Conservation (phyloP, 1,140 invertebrate species). For the Dufourea novaeangliae region DNA sequence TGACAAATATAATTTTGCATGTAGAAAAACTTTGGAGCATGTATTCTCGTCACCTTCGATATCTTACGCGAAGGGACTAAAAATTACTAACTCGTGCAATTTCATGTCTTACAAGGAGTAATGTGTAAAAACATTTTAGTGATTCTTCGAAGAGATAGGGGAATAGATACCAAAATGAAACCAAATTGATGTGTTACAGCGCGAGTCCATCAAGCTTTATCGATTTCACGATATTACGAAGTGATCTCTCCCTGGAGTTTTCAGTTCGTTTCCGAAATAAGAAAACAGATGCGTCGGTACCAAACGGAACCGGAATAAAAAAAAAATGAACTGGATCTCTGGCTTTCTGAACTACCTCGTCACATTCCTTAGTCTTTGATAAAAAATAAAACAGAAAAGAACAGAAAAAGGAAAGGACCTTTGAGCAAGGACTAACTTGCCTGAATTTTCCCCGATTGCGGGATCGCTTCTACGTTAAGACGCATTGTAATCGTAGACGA, state of each 20-base stretch:
- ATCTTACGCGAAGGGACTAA: background rate
- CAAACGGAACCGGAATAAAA: background rate
- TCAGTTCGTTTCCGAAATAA: background rate
- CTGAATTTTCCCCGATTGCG: background rate
- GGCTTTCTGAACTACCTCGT: conserved; percentile 32
- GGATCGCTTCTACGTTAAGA: background rate
- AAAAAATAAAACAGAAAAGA: background rate
- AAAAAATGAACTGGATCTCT: background rate
- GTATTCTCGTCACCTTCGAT: conserved; percentile 22
- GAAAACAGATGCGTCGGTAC: background rate
- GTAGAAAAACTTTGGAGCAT: background rate
- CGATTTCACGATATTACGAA: background rate
- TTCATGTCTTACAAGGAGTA: background rate
- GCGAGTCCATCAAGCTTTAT: background rate
- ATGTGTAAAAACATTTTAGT: background rate
- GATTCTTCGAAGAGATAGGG: background rate
- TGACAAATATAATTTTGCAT: background rate
- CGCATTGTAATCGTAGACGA: background rate
- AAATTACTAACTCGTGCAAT: background rate
- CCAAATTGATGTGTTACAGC: background rate
- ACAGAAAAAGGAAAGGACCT: background rate
- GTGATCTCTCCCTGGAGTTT: background rate
- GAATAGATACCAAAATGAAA: background rate
- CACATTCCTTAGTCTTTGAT: background rate
- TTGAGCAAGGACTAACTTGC: conserved; percentile 2